Conservation (phyloP, 1,140 invertebrate species). For the Augochlora pura region DNA sequence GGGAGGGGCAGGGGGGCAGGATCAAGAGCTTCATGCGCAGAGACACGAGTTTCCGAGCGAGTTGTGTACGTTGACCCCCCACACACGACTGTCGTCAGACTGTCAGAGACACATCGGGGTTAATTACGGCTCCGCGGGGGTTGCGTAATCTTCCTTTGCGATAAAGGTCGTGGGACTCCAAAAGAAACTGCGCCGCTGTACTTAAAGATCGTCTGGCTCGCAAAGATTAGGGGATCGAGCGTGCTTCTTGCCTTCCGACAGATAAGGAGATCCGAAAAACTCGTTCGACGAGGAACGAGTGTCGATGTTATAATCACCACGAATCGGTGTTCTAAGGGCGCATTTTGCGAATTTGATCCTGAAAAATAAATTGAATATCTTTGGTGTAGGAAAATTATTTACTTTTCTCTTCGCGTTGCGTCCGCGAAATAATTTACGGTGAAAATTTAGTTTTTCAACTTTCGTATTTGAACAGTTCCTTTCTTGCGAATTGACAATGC, state of each 20-base stretch:
- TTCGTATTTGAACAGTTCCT: too few species aligned
- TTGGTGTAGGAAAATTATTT: too few species aligned
- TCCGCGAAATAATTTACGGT: too few species aligned
- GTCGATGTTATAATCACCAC: too few species aligned
- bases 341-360: too few species aligned
- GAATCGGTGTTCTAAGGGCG: too few species aligned
- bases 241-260: background rate
- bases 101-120: conserved; percentile 47
- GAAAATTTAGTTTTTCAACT: too few species aligned
- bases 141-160: conserved; percentile 38
- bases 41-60: conserved; percentile 42
- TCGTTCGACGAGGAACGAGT: background rate
- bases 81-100: conserved; percentile 41
- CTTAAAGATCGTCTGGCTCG: too few species aligned
- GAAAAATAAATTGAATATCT: too few species aligned
- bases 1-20: background rate
- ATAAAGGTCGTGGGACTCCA: background rate
- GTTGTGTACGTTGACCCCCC: conserved; percentile 30
- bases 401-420: too few species aligned
- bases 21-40: conserved; percentile 24
- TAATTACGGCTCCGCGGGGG: conserved; percentile 39
- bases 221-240: too few species aligned
- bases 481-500: too few species aligned
- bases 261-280: background rate
- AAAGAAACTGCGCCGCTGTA: background rate